These are phyloP conservation scores for Gymnarchus niloticus DNA, from an alignment of 2,113 vertebrate genomes.

Conservation along the genomic window DNA sequence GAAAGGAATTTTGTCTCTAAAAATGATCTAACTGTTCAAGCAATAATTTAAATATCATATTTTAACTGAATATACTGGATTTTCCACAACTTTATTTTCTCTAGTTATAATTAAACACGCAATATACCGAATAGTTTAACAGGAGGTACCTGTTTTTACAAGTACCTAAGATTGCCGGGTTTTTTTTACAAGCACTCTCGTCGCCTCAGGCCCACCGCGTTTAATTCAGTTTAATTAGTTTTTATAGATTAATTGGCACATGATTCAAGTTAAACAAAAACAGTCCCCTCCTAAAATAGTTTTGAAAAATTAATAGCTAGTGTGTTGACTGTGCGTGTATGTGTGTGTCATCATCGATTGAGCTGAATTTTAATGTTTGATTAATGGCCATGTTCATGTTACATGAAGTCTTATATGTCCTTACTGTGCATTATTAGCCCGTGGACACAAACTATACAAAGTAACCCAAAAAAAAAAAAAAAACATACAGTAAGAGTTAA, in stretches of 20 bases:
- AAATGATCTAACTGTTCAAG: not conserved
- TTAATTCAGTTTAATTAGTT: not conserved
- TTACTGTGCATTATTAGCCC: too few relatives aligned
- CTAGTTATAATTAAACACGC: not conserved
- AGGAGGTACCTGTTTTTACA: not conserved
- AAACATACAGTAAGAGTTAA: not conserved
- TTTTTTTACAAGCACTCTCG: too few relatives aligned
- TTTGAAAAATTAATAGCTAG: not conserved
- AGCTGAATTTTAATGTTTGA: not conserved
- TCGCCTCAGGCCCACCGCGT: too few relatives aligned
- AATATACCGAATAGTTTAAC: not conserved
- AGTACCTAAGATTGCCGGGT: too few relatives aligned
- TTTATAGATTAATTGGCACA: not conserved
- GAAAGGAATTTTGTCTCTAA: not conserved
- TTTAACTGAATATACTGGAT: not conserved
- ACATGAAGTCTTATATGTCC: not conserved
- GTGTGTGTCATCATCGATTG: not conserved
- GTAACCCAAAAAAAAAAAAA: not conserved
- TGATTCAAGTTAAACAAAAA: not conserved
- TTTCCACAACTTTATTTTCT: not conserved
- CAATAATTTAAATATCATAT: not conserved
- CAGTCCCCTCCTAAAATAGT: not conserved
- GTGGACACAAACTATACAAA: not conserved
- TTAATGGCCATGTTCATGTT: not conserved
- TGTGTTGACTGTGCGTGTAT: not conserved